Evolutionary conservation across 2,888 invertebrate genomes (phyloP), one percentile per base, ranked within the genome.

Genomic region (Tortrix viridana): DNA sequence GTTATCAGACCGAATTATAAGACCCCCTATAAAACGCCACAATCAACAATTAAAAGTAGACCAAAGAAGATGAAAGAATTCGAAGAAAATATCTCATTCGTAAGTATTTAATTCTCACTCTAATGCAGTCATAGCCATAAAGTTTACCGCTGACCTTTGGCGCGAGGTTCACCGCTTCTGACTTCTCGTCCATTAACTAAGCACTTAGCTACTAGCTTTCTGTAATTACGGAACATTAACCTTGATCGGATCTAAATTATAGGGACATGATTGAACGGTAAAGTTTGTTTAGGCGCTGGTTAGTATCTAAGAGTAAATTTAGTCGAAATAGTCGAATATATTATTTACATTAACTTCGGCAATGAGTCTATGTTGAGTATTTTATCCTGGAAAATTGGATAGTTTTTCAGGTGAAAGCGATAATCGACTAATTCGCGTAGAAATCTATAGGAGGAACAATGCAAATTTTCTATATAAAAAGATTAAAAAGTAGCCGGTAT

Each of bases 241-340:
- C 55, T 49, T 61, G 61, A 61, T 56, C 7, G n/a, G 32, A 61
- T 47, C 41, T 54, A 60, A 44, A 55, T 61, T 56, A 56, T 37
- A 18, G 20, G 20, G 23, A 9, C 23, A 23, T 4, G 23, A 1
- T 19, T 9, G 49, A 23, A 20, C 19, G 44, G 5, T 16, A 20
- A 50, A 49, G 49, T 58, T 58, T 48, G 32, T 38, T 41, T n/a
- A 41, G 23, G 16, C n/a, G 7, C 26, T 12, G 23, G 26, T 20
- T 41, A 16, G 5, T 41, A n/a, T 5, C 5, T 14, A 37, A 1
- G 14, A 5, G 38, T 19, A 44, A 44, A 44, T 18, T 12, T 5
- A 44, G 19, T 44, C 1, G 2, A 7, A 18, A 38, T 14, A 7
- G 38, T 7, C 12, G 3, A 19, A 9, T n/a, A 44, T 44, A 32